Conservation (phyloP, 2,888 invertebrate genomes). For the Odontomyia ornata region DNA sequence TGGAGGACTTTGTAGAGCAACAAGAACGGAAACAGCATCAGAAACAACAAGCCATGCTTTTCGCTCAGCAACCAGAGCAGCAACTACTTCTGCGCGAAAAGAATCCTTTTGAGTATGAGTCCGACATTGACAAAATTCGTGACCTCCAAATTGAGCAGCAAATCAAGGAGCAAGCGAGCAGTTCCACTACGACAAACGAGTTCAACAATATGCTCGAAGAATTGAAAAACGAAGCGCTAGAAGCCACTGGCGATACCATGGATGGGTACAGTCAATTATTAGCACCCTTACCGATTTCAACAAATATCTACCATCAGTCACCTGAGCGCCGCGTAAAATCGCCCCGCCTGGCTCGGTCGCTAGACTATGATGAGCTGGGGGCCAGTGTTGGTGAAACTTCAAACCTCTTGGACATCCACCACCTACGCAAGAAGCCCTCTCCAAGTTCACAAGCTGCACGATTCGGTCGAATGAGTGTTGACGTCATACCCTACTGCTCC, state of each 20-base stretch:
- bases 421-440: slow-evolving; percentile 24
- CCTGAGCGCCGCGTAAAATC: slow-evolving; percentile 40
- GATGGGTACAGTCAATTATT: slow-evolving; percentile 43
- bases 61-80: slow-evolving; percentile 18
- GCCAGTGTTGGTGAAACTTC: slow-evolving; percentile 48
- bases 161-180: slow-evolving; percentile 54
- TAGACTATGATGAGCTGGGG: slow-evolving; percentile 48
- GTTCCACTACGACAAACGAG: slow-evolving; percentile 50
- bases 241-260: slow-evolving; percentile 31
- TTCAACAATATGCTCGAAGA: slow-evolving; percentile 56
- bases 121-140: slow-evolving; percentile 13
- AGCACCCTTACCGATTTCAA: slow-evolving; percentile 1
- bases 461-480: slow-evolving; percentile 27
- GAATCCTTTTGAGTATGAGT: slow-evolving; percentile 28
- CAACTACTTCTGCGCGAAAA: neutral
- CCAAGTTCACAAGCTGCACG: neutral
- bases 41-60: slow-evolving; percentile 49
- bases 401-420: slow-evolving; percentile 46
- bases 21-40: slow-evolving; percentile 46
- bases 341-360: slow-evolving; percentile 33
- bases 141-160: slow-evolving; percentile 59
- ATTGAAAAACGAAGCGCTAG: slow-evolving; percentile 55
- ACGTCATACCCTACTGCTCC: slow-evolving; percentile 34
- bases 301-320: slow-evolving; percentile 5
- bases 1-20: slow-evolving; percentile 24